Percentiles rank a stretch among this genome's conserved stretches.
Evolutionary conservation across 2,888 invertebrate genomes (phyloP).

Genomic region (Ditula angustiorana): DNA sequence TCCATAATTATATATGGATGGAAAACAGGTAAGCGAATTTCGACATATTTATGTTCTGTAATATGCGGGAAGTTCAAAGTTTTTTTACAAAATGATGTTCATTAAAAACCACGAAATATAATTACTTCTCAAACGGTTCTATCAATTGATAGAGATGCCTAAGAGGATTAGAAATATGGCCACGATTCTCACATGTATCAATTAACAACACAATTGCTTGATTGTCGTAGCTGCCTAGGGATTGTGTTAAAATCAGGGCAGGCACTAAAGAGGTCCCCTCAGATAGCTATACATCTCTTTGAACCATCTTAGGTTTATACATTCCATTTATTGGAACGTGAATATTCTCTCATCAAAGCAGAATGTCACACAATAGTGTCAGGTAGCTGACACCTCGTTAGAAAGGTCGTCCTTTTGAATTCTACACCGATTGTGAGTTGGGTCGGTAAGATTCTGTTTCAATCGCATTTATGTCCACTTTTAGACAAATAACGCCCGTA

Average conservation of each 20-base stretch:
- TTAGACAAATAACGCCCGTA: conserved; percentile 63
- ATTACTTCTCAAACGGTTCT: neutral
- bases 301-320: conserved; percentile 47
- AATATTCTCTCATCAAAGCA: conserved; percentile 73
- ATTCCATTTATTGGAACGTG: conserved; percentile 70
- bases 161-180: conserved; percentile 3
- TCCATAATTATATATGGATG: no score
- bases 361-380: conserved; percentile 76
- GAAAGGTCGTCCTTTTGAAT: conserved; percentile 70
- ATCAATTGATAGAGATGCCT: neutral
- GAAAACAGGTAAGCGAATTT: no score
- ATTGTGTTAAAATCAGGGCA: neutral
- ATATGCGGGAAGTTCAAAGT: no score
- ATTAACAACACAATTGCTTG: conserved; percentile 15
- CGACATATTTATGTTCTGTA: no score
- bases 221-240: neutral
- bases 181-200: neutral
- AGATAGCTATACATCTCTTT: conserved; percentile 49
- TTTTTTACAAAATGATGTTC: no score
- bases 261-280: conserved; percentile 53
- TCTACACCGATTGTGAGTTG: conserved; percentile 72
- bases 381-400: conserved; percentile 81
- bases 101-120: neutral
- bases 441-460: conserved; percentile 72
- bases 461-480: conserved; percentile 62